phyloP scores from a whole-genome alignment of 2,888 invertebrate genomes.

The Drosophila pseudotakahashii region DNA sequence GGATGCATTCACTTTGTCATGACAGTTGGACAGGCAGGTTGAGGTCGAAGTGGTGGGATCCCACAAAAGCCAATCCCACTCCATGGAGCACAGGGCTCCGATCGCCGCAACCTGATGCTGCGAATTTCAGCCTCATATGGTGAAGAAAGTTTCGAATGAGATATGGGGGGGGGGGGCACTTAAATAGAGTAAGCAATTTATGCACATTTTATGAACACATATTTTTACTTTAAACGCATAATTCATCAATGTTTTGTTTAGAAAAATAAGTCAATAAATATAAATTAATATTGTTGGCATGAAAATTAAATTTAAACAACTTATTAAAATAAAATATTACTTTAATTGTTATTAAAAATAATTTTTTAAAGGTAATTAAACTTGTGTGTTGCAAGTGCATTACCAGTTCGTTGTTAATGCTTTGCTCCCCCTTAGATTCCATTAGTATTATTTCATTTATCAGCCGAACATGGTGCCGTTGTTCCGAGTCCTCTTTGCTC shows the following conservation, averaged over 20 bases:
- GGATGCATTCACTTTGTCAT: conserved; percentile 52
- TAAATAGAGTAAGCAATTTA: not conserved
- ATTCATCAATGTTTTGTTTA: too few species aligned
- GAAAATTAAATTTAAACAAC: too few species aligned
- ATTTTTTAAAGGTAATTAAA: not conserved
- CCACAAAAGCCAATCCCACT: conserved; percentile 36
- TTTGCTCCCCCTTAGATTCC: conserved; percentile 39
- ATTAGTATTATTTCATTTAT: conserved; percentile 77
- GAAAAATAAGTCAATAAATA: too few species aligned
- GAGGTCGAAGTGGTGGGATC: conserved; percentile 44
- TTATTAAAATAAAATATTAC: not conserved
- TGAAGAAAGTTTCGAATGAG: conserved; percentile 10
- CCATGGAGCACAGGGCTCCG: conserved; percentile 21
- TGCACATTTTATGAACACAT: not conserved
- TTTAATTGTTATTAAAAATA: not conserved
- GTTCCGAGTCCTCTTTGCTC: conserved; percentile 32
- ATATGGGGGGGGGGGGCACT: conserved; percentile 8
- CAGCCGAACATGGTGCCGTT: conserved; percentile 72
- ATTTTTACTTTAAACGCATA: not conserved
- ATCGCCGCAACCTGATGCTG: conserved; percentile 14
- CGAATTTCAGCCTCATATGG: conserved; percentile 21
- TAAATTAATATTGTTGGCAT: too few species aligned
- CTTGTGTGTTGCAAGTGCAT: conserved; percentile 41
- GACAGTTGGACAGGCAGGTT: conserved; percentile 47
- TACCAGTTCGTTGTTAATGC: conserved; percentile 7